phyloP scores from a whole-genome alignment of 2,113 vertebrate species.

The Gavia stellata region DNA sequence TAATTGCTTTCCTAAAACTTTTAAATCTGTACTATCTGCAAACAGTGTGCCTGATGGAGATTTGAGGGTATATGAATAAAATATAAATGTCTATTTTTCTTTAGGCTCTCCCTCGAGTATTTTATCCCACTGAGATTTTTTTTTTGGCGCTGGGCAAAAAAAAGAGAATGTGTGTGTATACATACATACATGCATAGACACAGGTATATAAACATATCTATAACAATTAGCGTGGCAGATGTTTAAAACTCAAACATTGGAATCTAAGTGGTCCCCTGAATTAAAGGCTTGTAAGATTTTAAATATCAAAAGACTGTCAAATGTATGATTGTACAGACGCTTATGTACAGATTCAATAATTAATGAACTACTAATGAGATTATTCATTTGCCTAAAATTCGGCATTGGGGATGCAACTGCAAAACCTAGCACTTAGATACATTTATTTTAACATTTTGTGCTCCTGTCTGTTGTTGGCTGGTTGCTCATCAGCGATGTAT shows the following conservation, averaged over 20 bases:
- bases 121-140: neutral
- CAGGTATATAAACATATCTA: neutral
- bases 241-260: neutral
- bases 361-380: neutral
- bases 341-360: neutral
- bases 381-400: neutral
- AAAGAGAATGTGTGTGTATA: neutral
- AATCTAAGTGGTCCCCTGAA: neutral
- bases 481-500: neutral
- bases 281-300: neutral
- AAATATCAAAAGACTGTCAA: neutral
- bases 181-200: neutral
- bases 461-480: neutral
- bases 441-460: neutral
- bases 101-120: neutral
- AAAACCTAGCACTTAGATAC: neutral
- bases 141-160: neutral
- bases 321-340: neutral
- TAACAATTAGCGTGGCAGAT: neutral
- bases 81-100: neutral
- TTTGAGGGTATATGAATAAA: slow-evolving; percentile 3
- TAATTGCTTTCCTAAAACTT: slow-evolving; percentile 39
- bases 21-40: slow-evolving; percentile 1
- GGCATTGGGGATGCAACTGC: neutral
- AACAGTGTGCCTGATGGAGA: neutral